Evolutionary conservation across 2,797 vertebrate species (phyloP).

Genomic region (Micromesistius poutassou): DNA sequence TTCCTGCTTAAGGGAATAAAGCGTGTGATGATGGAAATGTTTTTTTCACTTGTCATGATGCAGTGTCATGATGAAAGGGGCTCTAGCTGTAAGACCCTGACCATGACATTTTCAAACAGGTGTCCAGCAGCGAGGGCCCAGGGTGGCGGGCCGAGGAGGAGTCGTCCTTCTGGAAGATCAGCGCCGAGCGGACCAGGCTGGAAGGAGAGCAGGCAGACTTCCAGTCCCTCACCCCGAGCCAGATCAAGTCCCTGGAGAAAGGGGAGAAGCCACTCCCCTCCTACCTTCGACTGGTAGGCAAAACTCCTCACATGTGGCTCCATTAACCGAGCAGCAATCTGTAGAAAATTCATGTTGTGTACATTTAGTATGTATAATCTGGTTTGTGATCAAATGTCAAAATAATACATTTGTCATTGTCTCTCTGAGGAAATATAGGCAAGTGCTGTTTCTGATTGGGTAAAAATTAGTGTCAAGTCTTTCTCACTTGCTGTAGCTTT

Average conservation of each 20-base stretch:
- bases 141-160: slow-evolving; percentile 82
- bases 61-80: not conserved
- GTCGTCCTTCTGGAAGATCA: slow-evolving; percentile 97
- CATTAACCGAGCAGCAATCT: not conserved
- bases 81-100: not conserved
- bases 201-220: slow-evolving; percentile 88
- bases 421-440: not conserved
- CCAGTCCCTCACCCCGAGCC: slow-evolving; percentile 92
- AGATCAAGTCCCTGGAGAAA: slow-evolving; percentile 97
- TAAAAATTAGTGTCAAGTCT: not conserved
- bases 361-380: not conserved
- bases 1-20: too few species aligned
- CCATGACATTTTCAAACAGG: slow-evolving; percentile 43
- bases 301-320: not conserved
- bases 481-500: not conserved
- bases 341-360: not conserved
- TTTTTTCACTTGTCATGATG: not conserved
- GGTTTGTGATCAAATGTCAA: not conserved
- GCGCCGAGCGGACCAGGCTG: slow-evolving; percentile 84
- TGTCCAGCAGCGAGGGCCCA: slow-evolving; percentile 73
- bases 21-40: not conserved
- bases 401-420: not conserved
- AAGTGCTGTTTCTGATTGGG: not conserved
- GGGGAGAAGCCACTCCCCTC: slow-evolving; percentile 88
- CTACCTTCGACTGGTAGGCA: slow-evolving; percentile 76